These are phyloP conservation scores for Cephalopterus ornatus DNA, from an alignment of 2,113 vertebrate genomes.

Conservation along the genomic window DNA sequence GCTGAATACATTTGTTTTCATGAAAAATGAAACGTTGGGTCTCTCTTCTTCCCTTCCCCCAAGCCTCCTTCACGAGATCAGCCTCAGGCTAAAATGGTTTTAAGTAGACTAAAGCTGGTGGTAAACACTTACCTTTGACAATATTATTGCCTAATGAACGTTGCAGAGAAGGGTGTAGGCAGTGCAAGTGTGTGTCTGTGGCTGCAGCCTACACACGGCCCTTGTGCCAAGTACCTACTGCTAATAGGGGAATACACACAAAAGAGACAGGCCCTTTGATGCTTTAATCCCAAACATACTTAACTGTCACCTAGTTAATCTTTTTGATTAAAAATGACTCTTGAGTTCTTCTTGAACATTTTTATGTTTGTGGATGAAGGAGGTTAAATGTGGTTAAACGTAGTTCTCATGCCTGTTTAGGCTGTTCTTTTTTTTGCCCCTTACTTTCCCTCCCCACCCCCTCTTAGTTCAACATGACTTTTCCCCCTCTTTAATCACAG, in stretches of 20 bases:
- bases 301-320: constrained; percentile 48
- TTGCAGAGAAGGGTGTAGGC: constrained; percentile 35
- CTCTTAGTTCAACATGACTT: background rate
- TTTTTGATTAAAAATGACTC: constrained; percentile 47
- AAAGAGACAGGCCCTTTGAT: constrained; percentile 51
- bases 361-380: constrained; percentile 16
- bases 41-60: background rate
- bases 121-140: constrained; percentile 61
- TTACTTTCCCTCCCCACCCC: background rate
- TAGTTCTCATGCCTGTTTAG: background rate
- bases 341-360: constrained; percentile 41
- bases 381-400: constrained; percentile 33
- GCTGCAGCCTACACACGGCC: background rate
- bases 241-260: constrained; percentile 29
- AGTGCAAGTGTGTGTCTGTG: background rate
- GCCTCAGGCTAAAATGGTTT: constrained; percentile 30
- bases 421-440: background rate
- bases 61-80: background rate
- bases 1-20: constrained; percentile 1
- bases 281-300: constrained; percentile 55
- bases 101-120: constrained; percentile 32
- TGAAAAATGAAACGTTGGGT: constrained; percentile 7
- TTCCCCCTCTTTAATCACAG: background rate
- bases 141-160: constrained; percentile 49
- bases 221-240: constrained; percentile 32